Evolutionary conservation across 64 coral and sea anemone species (phyloP).

Genomic region (Actinia equina): DNA sequence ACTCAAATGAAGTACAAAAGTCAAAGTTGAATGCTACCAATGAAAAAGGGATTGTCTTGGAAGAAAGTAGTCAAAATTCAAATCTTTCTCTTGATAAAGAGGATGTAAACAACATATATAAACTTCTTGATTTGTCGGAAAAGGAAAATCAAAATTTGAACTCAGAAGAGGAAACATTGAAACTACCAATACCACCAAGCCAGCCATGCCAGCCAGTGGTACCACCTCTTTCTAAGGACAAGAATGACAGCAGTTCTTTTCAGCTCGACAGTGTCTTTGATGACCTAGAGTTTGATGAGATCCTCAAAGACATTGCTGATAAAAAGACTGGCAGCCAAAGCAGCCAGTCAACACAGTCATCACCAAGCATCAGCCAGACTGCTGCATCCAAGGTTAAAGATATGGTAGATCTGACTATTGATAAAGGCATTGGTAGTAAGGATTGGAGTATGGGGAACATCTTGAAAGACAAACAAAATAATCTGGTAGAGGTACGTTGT

Average conservation of each 20-base stretch:
- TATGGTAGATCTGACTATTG: neutral
- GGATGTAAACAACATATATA: neutral
- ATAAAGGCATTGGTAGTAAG: constrained; percentile 6
- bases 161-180: neutral
- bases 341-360: neutral
- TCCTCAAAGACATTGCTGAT: neutral
- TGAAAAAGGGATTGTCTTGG: neutral
- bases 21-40: neutral
- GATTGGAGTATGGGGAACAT: constrained; percentile 63
- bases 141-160: neutral
- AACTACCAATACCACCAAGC: neutral
- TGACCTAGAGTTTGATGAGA: constrained; percentile 20
- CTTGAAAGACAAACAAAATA: constrained; percentile 71
- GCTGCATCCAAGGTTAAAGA: constrained; percentile 6
- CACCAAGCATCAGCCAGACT: neutral
- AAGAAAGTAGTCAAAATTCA: neutral
- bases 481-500: constrained; percentile 55
- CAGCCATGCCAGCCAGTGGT: neutral
- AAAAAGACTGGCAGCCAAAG: neutral
- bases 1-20: neutral
- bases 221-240: neutral
- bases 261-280: neutral
- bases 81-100: neutral
- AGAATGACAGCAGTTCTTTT: neutral
- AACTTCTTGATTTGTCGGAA: neutral